Percentiles rank a stretch among this genome's conserved stretches.
Evolutionary conservation across 1,140 invertebrate species (phyloP).

Genomic region (Penaeus japonicus): DNA sequence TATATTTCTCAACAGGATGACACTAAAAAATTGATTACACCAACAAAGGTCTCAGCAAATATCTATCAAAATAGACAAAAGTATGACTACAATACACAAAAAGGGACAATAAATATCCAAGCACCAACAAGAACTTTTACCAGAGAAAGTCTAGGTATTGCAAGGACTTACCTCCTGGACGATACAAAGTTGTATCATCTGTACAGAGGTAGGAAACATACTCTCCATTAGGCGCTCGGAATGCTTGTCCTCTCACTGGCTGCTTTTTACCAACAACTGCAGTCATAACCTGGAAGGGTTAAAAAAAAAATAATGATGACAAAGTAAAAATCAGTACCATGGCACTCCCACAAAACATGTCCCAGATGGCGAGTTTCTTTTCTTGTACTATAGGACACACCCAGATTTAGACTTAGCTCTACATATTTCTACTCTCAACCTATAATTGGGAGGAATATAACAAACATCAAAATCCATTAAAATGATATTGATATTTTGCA

Average conservation of each 20-base stretch:
- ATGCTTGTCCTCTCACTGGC: constrained; percentile 62
- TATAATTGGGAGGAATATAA: too few relatives aligned
- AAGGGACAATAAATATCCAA: background rate
- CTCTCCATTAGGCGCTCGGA: constrained; percentile 60
- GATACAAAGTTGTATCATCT: constrained; percentile 61
- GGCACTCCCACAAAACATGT: background rate
- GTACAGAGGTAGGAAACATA: constrained; percentile 62
- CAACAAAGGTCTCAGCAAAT: too few relatives aligned
- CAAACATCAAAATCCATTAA: too few relatives aligned
- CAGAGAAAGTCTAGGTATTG: background rate
- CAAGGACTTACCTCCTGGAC: constrained; percentile 62
- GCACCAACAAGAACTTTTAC: background rate
- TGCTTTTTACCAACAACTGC: constrained; percentile 63
- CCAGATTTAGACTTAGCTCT: too few relatives aligned
- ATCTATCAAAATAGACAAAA: too few relatives aligned
- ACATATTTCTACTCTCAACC: too few relatives aligned
- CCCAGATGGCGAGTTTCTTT: too few relatives aligned
- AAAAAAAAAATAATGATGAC: constrained; percentile 50
- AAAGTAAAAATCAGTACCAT: background rate
- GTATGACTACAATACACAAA: background rate
- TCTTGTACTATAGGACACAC: too few relatives aligned
- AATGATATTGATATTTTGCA: too few relatives aligned
- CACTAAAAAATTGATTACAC: too few relatives aligned
- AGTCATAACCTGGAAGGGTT: constrained; percentile 60
- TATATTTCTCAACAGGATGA: too few relatives aligned